A percentile compares a stretch with the other conserved stretches of the same genome.
Evolutionary conservation across 2,888 invertebrate genomes (phyloP).

Genomic region (Dicyrtoma fusca): DNA sequence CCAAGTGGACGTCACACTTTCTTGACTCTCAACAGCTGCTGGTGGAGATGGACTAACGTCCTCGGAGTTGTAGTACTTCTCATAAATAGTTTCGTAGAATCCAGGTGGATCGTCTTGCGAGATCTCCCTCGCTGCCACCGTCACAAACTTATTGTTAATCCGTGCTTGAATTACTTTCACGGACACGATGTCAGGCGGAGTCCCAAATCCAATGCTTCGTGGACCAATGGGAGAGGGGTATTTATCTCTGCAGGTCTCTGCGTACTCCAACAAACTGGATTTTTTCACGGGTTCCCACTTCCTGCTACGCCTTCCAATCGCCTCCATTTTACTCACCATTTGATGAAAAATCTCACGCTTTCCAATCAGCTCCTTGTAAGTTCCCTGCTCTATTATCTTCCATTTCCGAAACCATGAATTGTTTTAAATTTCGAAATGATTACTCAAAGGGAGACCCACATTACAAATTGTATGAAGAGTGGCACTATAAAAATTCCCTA

Average conservation of each 20-base stretch:
- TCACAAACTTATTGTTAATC: not conserved
- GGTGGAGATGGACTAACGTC: not conserved
- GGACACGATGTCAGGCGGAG: not conserved
- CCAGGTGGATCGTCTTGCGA: not conserved
- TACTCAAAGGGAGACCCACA: no score
- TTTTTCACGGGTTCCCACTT: not conserved
- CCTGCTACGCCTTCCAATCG: no score
- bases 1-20: not conserved
- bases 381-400: conserved; percentile 14
- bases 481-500: not conserved
- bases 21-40: not conserved
- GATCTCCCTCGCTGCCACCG: no score
- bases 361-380: not conserved
- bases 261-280: not conserved
- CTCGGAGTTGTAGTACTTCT: not conserved
- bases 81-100: not conserved
- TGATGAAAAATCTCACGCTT: conserved; percentile 1
- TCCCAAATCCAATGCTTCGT: not conserved
- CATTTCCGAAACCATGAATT: no score
- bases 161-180: not conserved
- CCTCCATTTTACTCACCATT: conserved; percentile 6
- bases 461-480: no score
- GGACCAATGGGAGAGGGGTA: no score
- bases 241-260: no score
- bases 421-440: no score